Conservation (phyloP, 2,113 vertebrate species). For the Otocyon megalotis region DNA sequence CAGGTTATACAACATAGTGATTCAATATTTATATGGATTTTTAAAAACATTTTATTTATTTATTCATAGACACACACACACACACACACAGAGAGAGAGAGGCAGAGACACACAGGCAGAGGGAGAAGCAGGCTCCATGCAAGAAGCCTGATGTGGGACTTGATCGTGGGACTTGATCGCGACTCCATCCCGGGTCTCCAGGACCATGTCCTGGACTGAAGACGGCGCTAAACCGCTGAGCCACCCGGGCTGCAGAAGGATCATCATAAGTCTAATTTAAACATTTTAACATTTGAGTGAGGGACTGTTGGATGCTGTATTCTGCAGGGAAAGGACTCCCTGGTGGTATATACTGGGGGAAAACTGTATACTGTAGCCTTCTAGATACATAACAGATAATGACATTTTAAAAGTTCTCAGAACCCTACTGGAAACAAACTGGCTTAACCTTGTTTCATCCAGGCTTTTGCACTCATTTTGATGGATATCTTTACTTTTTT, state of each 20-base stretch:
- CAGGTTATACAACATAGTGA: background rate
- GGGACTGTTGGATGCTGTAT: background rate
- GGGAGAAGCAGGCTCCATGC: too few species aligned
- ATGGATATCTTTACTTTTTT: background rate
- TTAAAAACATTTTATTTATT: too few species aligned
- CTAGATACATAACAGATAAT: background rate
- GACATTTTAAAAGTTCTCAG: constrained; percentile 46
- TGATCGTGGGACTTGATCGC: too few species aligned
- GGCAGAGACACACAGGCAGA: too few species aligned
- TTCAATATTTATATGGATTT: background rate
- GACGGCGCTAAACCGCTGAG: too few species aligned
- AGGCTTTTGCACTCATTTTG: constrained; percentile 9
- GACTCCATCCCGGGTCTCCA: too few species aligned
- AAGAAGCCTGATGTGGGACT: too few species aligned
- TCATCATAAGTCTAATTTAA: background rate
- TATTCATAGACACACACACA: too few species aligned
- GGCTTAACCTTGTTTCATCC: constrained; percentile 21
- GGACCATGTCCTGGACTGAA: too few species aligned
- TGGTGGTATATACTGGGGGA: background rate
- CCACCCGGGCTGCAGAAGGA: background rate
- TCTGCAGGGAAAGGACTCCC: background rate
- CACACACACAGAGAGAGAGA: too few species aligned
- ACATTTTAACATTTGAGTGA: constrained; percentile 15
- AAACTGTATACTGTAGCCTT: background rate
- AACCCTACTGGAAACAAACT: constrained; percentile 25